Evolutionary conservation across 2,113 vertebrate species (phyloP).

Genomic region (Albula goreensis): DNA sequence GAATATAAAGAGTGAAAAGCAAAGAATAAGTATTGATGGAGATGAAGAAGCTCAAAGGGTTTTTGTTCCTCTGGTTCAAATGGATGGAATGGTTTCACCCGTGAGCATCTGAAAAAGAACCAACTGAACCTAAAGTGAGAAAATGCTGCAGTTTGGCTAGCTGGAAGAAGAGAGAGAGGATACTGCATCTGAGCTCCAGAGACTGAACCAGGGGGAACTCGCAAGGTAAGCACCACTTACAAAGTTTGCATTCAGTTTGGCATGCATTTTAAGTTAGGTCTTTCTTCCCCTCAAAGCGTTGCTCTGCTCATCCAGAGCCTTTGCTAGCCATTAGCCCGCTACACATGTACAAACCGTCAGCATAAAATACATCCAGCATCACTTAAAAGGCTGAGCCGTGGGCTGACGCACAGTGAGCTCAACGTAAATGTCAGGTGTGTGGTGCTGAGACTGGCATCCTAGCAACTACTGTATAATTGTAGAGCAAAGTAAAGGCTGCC

Average conservation of each 20-base stretch:
- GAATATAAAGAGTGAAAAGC: background rate
- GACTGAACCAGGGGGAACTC: constrained; percentile 40
- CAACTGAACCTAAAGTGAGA: constrained; percentile 33
- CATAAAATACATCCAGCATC: constrained; percentile 1
- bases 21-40: constrained; percentile 22
- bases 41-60: constrained; percentile 63
- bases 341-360: background rate
- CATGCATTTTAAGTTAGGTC: background rate
- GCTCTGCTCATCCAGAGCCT: background rate
- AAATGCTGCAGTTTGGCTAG: constrained; percentile 68
- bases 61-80: constrained; percentile 48
- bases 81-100: constrained; percentile 58
- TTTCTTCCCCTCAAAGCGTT: background rate
- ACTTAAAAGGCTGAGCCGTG: background rate
- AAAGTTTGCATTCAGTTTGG: constrained; percentile 38
- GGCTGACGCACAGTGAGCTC: constrained; percentile 8
- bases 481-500: background rate
- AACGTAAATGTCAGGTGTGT: constrained; percentile 9
- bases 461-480: constrained; percentile 30
- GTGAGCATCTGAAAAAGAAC: constrained; percentile 49
- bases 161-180: constrained; percentile 49
- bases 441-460: constrained; percentile 33
- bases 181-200: constrained; percentile 40
- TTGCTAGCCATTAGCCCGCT: background rate
- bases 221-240: constrained; percentile 57